phyloP scores from a whole-genome alignment of 2,888 invertebrate genomes.

The Tromatobia lineatoria region DNA sequence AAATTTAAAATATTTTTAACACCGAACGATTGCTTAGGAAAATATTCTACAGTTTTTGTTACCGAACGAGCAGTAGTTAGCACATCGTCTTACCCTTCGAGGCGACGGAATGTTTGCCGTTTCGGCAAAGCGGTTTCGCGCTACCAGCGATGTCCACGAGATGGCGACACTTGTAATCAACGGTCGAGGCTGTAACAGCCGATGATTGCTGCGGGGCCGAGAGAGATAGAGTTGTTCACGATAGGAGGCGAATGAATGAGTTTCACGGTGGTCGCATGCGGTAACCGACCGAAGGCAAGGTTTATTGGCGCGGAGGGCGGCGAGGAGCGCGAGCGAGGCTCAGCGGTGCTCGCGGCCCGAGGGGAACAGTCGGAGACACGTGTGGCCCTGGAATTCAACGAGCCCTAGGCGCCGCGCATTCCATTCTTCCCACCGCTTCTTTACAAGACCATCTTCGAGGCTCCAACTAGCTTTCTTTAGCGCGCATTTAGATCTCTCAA shows the following conservation, averaged over 20 bases:
- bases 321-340: slow-evolving; percentile 13
- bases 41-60: not conserved
- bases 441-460: slow-evolving; percentile 70
- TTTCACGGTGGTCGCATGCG: slow-evolving; percentile 83
- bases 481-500: slow-evolving; percentile 64
- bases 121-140: no score
- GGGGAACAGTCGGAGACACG: slow-evolving; percentile 81
- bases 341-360: slow-evolving; percentile 76
- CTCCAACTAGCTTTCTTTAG: slow-evolving; percentile 78
- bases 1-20: no score
- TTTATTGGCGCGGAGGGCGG: slow-evolving; percentile 79
- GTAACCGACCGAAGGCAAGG: slow-evolving; percentile 81
- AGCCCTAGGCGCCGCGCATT: slow-evolving; percentile 88
- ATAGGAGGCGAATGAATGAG: slow-evolving; percentile 88
- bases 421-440: slow-evolving; percentile 83
- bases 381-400: slow-evolving; percentile 87
- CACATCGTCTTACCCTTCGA: not conserved
- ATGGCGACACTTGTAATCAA: slow-evolving; percentile 65
- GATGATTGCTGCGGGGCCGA: not conserved
- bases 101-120: not conserved
- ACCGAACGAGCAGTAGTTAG: not conserved
- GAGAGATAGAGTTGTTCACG: slow-evolving; percentile 72
- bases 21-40: no score
- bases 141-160: slow-evolving; percentile 42
- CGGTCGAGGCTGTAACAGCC: not conserved